Evolutionary conservation across 2,888 invertebrate species (phyloP).

Genomic region (Epinotia ramella): DNA sequence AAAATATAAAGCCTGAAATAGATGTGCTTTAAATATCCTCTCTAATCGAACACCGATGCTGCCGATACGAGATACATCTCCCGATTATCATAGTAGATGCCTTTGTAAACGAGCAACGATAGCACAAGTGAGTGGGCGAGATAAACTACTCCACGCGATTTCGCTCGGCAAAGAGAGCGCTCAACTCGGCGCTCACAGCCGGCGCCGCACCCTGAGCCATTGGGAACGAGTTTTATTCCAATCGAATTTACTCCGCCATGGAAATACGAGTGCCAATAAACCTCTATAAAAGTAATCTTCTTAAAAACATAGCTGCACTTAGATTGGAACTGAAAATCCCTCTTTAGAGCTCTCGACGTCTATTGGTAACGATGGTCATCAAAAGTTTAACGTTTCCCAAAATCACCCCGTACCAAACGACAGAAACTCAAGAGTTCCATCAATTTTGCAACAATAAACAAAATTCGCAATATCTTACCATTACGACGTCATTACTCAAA

Average conservation of each 20-base stretch:
- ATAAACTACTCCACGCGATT: constrained; percentile 81
- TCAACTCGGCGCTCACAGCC: constrained; percentile 60
- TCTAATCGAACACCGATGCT: constrained; percentile 23
- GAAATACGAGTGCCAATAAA: constrained; percentile 58
- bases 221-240: constrained; percentile 73
- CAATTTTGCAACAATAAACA: constrained; percentile 43
- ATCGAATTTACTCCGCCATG: constrained; percentile 75
- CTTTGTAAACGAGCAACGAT: constrained; percentile 62
- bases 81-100: constrained; percentile 76
- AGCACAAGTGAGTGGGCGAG: constrained; percentile 68
- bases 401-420: constrained; percentile 30
- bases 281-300: constrained; percentile 49
- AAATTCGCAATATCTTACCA: constrained; percentile 46
- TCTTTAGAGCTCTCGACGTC: constrained; percentile 22
- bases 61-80: constrained; percentile 60
- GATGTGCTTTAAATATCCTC: neutral
- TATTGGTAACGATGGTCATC: constrained; percentile 40
- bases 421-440: constrained; percentile 27
- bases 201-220: constrained; percentile 62
- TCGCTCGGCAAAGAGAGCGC: constrained; percentile 80
- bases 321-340: constrained; percentile 34
- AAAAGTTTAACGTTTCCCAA: constrained; percentile 39
- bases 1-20: neutral
- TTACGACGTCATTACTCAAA: constrained; percentile 57
- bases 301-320: constrained; percentile 42